These are phyloP conservation scores for Bombus confusus DNA, from an alignment of 1,140 invertebrate species.

Conservation along the genomic window DNA sequence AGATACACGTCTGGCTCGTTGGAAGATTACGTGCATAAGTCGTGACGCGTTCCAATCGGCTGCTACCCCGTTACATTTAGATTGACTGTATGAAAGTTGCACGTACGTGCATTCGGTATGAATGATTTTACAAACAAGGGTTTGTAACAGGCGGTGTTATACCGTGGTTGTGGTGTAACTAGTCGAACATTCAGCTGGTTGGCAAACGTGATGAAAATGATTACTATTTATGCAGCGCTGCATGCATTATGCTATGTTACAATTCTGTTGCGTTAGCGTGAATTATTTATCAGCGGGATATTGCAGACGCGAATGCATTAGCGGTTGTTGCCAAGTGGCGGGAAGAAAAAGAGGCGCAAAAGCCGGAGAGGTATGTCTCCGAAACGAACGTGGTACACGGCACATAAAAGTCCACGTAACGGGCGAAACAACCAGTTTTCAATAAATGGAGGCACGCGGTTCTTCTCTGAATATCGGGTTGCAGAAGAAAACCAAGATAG, in stretches of 20 bases:
- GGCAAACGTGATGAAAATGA: slow-evolving; percentile 34
- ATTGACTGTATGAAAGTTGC: slow-evolving; percentile 33
- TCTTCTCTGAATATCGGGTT: slow-evolving; percentile 45
- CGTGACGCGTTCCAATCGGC: not conserved
- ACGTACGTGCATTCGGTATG: slow-evolving; percentile 21
- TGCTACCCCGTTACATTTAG: not conserved
- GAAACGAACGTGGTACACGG: slow-evolving; percentile 21
- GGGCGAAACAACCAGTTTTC: slow-evolving; percentile 48
- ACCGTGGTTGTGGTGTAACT: not conserved
- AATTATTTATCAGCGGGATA: slow-evolving; percentile 35
- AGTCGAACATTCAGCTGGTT: slow-evolving; percentile 29
- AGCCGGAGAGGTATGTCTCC: slow-evolving; percentile 9
- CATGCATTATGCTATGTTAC: slow-evolving; percentile 8
- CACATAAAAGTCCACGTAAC: slow-evolving; percentile 38
- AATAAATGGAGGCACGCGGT: slow-evolving; percentile 36
- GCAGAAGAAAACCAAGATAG: slow-evolving; percentile 31
- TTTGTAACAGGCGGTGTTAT: not conserved
- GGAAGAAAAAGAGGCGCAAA: slow-evolving; percentile 21
- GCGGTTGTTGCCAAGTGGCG: slow-evolving; percentile 39
- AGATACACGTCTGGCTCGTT: not conserved
- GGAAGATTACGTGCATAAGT: not conserved
- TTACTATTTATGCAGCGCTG: slow-evolving; percentile 36
- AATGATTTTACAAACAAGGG: slow-evolving; percentile 43
- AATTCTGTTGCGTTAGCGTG: slow-evolving; percentile 33
- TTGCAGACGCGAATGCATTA: slow-evolving; percentile 35